Evolutionary conservation across 2,797 vertebrate species (phyloP).

Genomic region (Carcharodon carcharias): DNA sequence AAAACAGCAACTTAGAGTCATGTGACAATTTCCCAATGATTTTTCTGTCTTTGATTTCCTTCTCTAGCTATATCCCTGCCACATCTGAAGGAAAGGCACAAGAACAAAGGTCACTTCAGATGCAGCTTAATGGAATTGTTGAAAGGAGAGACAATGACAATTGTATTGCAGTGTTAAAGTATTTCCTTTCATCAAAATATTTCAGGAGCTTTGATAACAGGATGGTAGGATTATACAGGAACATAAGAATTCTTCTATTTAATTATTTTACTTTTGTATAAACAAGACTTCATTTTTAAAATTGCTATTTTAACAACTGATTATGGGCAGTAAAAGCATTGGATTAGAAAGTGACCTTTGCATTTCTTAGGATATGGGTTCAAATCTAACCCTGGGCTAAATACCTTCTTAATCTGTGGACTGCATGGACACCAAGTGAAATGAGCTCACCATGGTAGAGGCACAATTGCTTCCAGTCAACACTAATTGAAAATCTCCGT

Average conservation of each 20-base stretch:
- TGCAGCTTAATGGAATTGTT: neutral
- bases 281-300: neutral
- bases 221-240: neutral
- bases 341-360: neutral
- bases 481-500: neutral
- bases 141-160: neutral
- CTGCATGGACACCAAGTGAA: neutral
- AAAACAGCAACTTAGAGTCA: neutral
- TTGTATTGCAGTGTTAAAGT: neutral
- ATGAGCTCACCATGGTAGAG: neutral
- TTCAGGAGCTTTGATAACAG: neutral
- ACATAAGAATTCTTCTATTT: neutral
- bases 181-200: neutral
- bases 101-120: neutral
- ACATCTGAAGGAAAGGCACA: neutral
- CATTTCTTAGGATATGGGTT: neutral
- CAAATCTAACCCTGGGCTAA: neutral
- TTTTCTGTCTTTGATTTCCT: neutral
- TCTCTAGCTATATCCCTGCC: neutral
- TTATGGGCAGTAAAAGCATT: neutral
- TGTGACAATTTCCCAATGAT: neutral
- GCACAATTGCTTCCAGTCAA: neutral
- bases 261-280: neutral
- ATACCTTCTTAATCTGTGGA: neutral
- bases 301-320: neutral